Evolutionary conservation across 2,888 invertebrate species (phyloP).

Genomic region (Patella pellucida): DNA sequence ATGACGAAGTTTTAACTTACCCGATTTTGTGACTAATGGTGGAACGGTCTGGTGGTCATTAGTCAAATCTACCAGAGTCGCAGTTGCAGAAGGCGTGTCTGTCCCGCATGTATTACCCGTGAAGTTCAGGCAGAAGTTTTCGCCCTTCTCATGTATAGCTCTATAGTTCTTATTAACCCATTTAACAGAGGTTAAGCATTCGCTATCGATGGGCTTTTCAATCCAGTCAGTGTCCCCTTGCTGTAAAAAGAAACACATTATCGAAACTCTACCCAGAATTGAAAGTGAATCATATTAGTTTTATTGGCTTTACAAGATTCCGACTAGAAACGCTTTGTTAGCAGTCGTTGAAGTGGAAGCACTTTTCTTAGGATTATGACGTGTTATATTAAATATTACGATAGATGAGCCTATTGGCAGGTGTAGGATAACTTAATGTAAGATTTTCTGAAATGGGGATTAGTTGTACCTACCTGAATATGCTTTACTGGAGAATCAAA

Average conservation of each 20-base stretch:
- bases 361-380: too few relatives aligned
- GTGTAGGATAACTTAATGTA: too few relatives aligned
- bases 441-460: too few relatives aligned
- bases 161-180: slow-evolving; percentile 48
- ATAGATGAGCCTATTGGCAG: too few relatives aligned
- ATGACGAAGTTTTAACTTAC: background rate
- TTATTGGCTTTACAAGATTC: too few relatives aligned
- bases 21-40: background rate
- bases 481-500: slow-evolving; percentile 36
- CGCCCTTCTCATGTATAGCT: slow-evolving; percentile 41
- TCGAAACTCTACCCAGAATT: too few relatives aligned
- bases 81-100: slow-evolving; percentile 25
- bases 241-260: background rate
- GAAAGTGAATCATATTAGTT: too few relatives aligned
- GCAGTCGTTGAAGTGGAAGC: too few relatives aligned
- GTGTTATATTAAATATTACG: too few relatives aligned
- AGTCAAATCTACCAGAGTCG: slow-evolving; percentile 41
- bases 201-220: slow-evolving; percentile 25
- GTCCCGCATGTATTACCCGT: slow-evolving; percentile 13
- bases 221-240: slow-evolving; percentile 23
- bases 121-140: slow-evolving; percentile 20
- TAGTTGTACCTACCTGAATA: slow-evolving; percentile 3
- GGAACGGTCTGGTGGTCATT: slow-evolving; percentile 46
- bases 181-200: slow-evolving; percentile 30
- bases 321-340: too few relatives aligned